Evolutionary conservation across 2,113 vertebrate genomes (phyloP), one percentile per base, ranked within the genome.

Genomic region (Mobula birostris): DNA sequence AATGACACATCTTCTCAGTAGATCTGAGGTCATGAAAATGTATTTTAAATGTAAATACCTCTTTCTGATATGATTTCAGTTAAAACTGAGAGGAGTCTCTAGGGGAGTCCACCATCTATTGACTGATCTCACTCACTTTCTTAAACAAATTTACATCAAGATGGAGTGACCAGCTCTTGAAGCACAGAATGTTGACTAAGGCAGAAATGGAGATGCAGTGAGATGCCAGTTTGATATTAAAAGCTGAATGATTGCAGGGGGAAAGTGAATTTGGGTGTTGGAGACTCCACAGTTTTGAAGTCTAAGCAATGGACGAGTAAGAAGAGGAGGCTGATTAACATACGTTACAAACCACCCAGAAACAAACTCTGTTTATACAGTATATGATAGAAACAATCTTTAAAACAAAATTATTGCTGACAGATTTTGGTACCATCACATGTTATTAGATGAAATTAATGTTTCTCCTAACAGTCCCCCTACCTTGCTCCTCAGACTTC

Each of bases 401-500:
- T 36, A 79, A 32, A 82, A 48, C 8, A 48, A 82, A 40, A 9
- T 15, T 36, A 6, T 56, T 7, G 17, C 7, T 83, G 80, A 83
- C 17, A 40, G 40, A 48, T 56, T 83, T 83, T 83, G 80, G 79
- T 56, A 56, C 80, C 24, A 32, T 7, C 29, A 32, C 77, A 32
- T 36, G 32, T 15, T 36, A 79, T 15, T 79, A 32, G 36, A 48
- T 40, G 17, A 48, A 82, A 82, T 82, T 48, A 48, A 82, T 82
- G 78, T 79, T 32, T 79, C 32, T 82, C 95, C 91, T 87, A 94
- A n/a, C 32, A 0, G 79, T 95, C 95, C 94, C 95, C 95, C 95
- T 48, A 94, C 95, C 95, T 95, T 96, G 95, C 66, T 91, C 95
- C 0, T 95, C 94, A 94, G 95, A 95, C 63, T 95, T 95, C 95